Evolutionary conservation across 2,113 vertebrate genomes (phyloP).

Genomic region (Archilochus colubris): DNA sequence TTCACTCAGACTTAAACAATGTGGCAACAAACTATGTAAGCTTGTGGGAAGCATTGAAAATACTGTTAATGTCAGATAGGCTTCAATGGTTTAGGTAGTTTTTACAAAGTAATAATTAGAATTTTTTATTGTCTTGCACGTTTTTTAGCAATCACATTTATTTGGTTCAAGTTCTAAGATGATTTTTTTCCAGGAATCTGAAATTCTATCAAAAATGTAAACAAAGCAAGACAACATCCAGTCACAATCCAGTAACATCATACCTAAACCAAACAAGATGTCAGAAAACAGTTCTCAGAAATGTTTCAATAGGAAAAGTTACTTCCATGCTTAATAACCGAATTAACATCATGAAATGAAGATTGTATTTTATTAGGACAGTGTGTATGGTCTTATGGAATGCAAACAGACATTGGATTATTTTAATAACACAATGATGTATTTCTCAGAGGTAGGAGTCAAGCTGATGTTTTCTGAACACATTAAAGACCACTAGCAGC

Average conservation of each 20-base stretch:
- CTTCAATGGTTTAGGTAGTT: background rate
- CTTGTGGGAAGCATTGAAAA: background rate
- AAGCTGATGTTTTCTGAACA: background rate
- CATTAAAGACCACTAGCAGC: background rate
- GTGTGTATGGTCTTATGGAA: background rate
- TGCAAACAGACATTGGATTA: background rate
- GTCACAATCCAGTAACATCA: background rate
- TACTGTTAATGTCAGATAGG: background rate
- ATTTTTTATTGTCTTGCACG: background rate
- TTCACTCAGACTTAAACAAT: background rate
- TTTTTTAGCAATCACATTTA: background rate
- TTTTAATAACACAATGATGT: background rate
- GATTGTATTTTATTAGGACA: background rate
- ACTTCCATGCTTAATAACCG: background rate
- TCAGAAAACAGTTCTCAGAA: background rate
- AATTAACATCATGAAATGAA: background rate
- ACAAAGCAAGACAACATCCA: background rate
- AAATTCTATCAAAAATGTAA: background rate
- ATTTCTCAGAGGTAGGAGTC: background rate
- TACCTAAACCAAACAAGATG: background rate
- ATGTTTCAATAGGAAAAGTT: background rate
- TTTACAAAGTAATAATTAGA: background rate
- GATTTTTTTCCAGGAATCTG: background rate
- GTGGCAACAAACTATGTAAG: background rate
- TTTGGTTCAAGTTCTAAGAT: background rate